Evolutionary conservation across 2,888 invertebrate species (phyloP).

Genomic region (Heliconius charithonia): DNA sequence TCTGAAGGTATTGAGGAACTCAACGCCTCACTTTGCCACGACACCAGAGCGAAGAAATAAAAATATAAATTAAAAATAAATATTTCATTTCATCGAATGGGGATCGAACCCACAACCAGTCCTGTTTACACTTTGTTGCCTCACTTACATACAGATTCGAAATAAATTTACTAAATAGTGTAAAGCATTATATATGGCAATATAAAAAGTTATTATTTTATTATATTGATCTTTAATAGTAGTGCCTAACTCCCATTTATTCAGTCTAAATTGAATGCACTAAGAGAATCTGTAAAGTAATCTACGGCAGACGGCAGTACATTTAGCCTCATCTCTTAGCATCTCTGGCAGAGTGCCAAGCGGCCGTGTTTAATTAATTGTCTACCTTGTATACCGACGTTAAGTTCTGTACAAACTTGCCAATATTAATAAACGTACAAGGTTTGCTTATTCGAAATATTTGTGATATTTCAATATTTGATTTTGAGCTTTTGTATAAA

Average conservation of each 20-base stretch:
- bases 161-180: no score
- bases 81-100: no score
- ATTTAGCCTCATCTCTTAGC: slow-evolving; percentile 33
- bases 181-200: neutral
- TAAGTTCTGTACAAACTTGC: neutral
- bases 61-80: no score
- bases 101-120: no score
- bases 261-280: slow-evolving; percentile 33
- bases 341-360: slow-evolving; percentile 36
- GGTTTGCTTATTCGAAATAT: neutral
- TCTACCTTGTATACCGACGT: slow-evolving; percentile 10
- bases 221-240: neutral
- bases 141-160: no score
- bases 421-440: slow-evolving; percentile 10
- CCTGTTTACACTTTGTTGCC: no score
- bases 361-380: slow-evolving; percentile 37
- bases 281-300: slow-evolving; percentile 33
- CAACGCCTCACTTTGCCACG: no score
- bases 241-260: slow-evolving; percentile 14
- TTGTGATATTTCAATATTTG: neutral
- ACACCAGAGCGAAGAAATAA: no score
- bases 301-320: slow-evolving; percentile 33
- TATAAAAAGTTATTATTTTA: neutral
- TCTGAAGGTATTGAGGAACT: no score
- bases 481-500: no score